phyloP scores from a whole-genome alignment of 2,113 vertebrate species.

The Sprattus sprattus region DNA sequence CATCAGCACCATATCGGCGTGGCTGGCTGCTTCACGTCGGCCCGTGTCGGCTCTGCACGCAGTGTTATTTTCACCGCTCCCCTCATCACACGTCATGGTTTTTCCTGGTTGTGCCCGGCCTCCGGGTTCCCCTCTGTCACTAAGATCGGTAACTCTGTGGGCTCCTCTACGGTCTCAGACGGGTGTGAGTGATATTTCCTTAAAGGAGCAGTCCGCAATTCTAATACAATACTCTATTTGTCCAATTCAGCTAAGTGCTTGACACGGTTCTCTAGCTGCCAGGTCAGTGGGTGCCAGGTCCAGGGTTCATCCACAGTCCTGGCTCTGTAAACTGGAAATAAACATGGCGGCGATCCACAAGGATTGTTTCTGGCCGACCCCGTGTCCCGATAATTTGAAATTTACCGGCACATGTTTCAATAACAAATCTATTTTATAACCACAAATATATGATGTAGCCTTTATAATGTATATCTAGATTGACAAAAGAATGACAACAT shows the following conservation, averaged over 20 bases:
- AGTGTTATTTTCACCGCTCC: neutral
- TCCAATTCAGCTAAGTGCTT: no score
- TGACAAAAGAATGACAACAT: no score
- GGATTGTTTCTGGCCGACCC: no score
- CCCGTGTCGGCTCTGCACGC: neutral
- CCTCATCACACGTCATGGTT: neutral
- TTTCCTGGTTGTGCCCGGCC: neutral
- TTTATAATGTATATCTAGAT: no score
- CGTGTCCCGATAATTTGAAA: no score
- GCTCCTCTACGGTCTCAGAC: neutral
- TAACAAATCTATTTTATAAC: no score
- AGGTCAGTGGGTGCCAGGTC: neutral
- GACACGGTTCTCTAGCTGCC: neutral
- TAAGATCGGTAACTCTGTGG: neutral
- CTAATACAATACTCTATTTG: neutral
- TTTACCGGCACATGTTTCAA: no score
- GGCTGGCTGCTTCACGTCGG: neutral
- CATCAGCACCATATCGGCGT: neutral
- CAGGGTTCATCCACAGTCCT: neutral
- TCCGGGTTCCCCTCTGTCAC: neutral
- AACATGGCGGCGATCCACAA: no score
- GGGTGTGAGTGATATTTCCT: neutral
- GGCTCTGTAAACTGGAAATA: neutral
- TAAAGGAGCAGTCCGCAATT: neutral
- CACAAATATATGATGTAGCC: no score